Evolutionary conservation across 2,797 vertebrate species (phyloP), one percentile per base, ranked within the genome.

Genomic region (Leptoclinus maculatus): DNA sequence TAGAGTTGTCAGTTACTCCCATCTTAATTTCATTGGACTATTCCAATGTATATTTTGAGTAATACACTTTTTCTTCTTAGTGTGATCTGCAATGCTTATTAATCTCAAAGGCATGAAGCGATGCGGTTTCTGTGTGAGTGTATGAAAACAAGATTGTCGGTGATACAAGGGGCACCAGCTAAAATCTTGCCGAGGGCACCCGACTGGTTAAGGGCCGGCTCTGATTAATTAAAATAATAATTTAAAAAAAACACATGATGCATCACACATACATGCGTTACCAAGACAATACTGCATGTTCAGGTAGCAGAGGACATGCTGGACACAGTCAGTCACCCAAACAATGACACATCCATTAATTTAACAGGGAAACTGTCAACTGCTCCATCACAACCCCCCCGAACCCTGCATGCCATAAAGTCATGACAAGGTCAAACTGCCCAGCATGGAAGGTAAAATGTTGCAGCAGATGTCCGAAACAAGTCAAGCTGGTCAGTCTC

Each of bases 401-500:
- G n/a, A 1, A 17, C 25, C 13, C 2, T 27, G 9, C 5, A 38
- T 47, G 7, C 21, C 23, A 38, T 23, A 43, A 41, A 60, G 45
- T 57, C 36, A 2, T 1, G 14, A 47, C 23, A 29, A 59, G 16
- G 57, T 23, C 53, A 49, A 70, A 58, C 45, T 16, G 25, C 41
- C 34, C 25, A 21, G 1, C 17, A 25, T 21, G n/a, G 8, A 58
- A 5, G 34, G 27, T 56, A 39, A 36, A 29, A 72, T 21, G 41
- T 16, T 3, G 38, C 27, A 63, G 43, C 66, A 70, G 47, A 58
- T 66, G 53, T 78, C 27, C 36, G 17, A n/a, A 36, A 21, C 27
- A 62, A 13, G 25, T 57, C 75, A 56, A 60, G 54, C 34, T 36
- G 36, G 43, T 66, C 9, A 17, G 45, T 41, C 14, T 72, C n/a